These are phyloP conservation scores for Heliconius congener DNA, from an alignment of 1,140 invertebrate species.

Conservation along the genomic window DNA sequence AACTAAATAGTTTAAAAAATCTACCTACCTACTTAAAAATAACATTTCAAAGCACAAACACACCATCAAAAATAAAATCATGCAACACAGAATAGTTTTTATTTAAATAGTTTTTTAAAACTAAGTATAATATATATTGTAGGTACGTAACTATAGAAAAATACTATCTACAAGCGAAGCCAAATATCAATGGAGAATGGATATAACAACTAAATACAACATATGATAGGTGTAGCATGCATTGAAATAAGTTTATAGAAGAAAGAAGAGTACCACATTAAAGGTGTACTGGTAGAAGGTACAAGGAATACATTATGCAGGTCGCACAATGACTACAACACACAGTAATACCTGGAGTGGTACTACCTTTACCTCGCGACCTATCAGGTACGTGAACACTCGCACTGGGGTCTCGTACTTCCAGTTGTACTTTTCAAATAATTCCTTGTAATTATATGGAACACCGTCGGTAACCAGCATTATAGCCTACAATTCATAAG, in stretches of 20 bases:
- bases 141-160: not conserved
- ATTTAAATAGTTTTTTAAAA: not conserved
- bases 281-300: constrained; percentile 74
- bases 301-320: constrained; percentile 77
- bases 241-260: constrained; percentile 44
- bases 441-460: constrained; percentile 94
- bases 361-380: constrained; percentile 89
- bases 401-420: constrained; percentile 90
- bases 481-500: constrained; percentile 89
- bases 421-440: constrained; percentile 95
- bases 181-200: constrained; percentile 51
- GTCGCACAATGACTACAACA: constrained; percentile 79
- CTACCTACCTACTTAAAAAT: not conserved
- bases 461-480: constrained; percentile 99
- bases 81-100: not conserved
- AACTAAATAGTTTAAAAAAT: not conserved
- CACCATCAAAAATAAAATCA: not conserved
- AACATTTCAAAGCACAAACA: not conserved
- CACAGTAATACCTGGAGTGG: constrained; percentile 80
- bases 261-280: constrained; percentile 73
- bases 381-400: constrained; percentile 98
- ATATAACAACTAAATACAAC: constrained; percentile 30
- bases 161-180: constrained; percentile 46
- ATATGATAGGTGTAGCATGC: constrained; percentile 38
- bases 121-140: not conserved